phyloP scores from a whole-genome alignment of 2,797 vertebrate species.

The Microcaecilia unicolor region DNA sequence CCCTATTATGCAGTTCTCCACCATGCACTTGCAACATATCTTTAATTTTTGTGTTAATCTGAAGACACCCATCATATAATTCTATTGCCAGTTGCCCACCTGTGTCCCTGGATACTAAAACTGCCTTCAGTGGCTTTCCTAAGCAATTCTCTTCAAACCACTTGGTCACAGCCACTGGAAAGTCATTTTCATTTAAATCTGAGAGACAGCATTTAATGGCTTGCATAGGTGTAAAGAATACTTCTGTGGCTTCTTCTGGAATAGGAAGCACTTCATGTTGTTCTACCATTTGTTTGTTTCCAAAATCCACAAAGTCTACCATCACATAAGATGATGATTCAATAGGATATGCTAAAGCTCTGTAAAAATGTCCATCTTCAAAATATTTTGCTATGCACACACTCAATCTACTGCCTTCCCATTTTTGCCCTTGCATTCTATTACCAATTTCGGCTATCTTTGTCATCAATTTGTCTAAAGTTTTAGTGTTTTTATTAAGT shows the following conservation, averaged over 20 bases:
- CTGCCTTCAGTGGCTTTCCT: slow-evolving; percentile 60
- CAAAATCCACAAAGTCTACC: slow-evolving; percentile 86
- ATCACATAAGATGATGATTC: slow-evolving; percentile 47
- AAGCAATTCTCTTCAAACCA: slow-evolving; percentile 65
- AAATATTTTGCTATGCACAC: slow-evolving; percentile 73
- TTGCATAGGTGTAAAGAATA: slow-evolving; percentile 81
- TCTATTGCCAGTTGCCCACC: slow-evolving; percentile 70
- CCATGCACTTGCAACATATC: slow-evolving; percentile 36
- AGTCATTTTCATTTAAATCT: slow-evolving; percentile 42
- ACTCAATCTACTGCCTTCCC: slow-evolving; percentile 12
- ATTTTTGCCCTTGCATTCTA: slow-evolving; percentile 13
- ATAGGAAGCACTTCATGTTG: slow-evolving; percentile 61
- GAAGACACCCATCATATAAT: slow-evolving; percentile 65
- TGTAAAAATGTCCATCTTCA: slow-evolving; percentile 72
- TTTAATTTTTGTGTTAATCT: slow-evolving; percentile 69
- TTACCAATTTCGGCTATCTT: slow-evolving; percentile 45
- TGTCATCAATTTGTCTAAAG: slow-evolving; percentile 51
- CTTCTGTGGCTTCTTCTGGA: slow-evolving; percentile 53
- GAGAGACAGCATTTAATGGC: slow-evolving; percentile 69
- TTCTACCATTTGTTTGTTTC: slow-evolving; percentile 63
- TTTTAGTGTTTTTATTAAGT: slow-evolving; percentile 63
- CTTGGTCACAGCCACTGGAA: slow-evolving; percentile 48
- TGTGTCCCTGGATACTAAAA: slow-evolving; percentile 51
- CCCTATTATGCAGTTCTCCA: neutral
- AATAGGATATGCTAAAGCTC: slow-evolving; percentile 50